Base-by-base conservation (phyloP, 2,797 vertebrate species). In the Pangasius mekongensis region DNA sequence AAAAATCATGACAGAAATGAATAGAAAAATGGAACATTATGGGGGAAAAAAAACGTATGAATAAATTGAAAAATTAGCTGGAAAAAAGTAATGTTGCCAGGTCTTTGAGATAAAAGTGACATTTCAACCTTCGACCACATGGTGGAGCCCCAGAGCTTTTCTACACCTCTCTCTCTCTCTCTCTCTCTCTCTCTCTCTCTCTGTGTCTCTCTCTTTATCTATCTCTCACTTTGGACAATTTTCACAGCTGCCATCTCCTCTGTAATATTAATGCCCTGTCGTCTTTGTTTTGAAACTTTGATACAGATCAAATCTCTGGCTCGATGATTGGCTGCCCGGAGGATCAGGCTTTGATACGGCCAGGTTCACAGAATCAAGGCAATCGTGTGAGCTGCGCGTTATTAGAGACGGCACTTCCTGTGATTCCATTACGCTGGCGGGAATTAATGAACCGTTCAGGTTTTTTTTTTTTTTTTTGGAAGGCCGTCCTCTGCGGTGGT, bases 271-370 rank as follows among this genome's bases (percentile, higher is more conserved):
- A 92, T 92, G 92, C 81, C 89, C 88, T 92, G 90, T 91, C 88
- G 91, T 91, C 91, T 91, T 92, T 93, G 92, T 92, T 92, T 92
- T 89, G 89, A 92, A 91, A 93, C 90, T 92, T 92, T 92, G 89
- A 87, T 93, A 91, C 77, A 91, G 91, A 92, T 92, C 92, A 92
- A 89, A 93, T 89, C 89, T 90, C 83, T 89, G 91, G 89, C 91
- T 89, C 86, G 88, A 87, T 91, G 91, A 91, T 91, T 89, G 91
- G 86, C 88, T 87, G 91, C 87, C 91, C 67, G 78, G 87, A 90
- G 88, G 89, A 89, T 78, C 47, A 69, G 76, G 83, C 91, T 92
- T 90, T 91, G 88, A 92, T 91, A 88, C 80, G 77, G 52, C 84
- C 90, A 91, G 87, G 88, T 91, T 89, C 88, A 86, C 86, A 87